phyloP scores from a whole-genome alignment of 2,888 invertebrate species.

The Synergus laeviventris region DNA sequence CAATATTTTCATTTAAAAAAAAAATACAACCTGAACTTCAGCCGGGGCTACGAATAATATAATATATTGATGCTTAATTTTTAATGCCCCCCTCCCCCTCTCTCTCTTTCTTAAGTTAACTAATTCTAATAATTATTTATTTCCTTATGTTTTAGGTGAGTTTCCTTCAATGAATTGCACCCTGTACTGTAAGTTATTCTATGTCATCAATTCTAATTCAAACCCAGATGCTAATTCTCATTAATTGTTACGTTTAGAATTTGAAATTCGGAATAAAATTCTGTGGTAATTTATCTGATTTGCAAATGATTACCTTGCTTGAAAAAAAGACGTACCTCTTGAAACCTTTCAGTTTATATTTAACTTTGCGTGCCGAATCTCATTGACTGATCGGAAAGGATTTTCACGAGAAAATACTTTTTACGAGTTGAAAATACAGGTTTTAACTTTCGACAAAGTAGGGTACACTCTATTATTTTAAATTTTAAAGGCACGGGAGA shows the following conservation, averaged over 20 bases:
- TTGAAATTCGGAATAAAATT: background rate
- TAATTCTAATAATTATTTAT: background rate
- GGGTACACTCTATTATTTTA: background rate
- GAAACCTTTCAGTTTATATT: background rate
- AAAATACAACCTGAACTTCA: background rate
- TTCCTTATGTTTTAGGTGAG: constrained; percentile 22
- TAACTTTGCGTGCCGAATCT: constrained; percentile 3
- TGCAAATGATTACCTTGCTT: background rate
- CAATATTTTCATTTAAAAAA: background rate
- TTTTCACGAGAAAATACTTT: background rate
- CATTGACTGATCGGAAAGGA: background rate
- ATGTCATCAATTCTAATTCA: background rate
- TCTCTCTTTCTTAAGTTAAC: background rate
- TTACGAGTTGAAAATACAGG: constrained; percentile 6
- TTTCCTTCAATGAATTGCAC: background rate
- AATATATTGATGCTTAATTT: background rate
- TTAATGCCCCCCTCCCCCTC: too few relatives aligned
- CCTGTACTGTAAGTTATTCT: background rate
- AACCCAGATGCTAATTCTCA: background rate
- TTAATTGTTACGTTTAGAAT: background rate
- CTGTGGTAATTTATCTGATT: background rate
- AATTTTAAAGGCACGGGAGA: constrained; percentile 6
- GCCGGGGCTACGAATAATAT: too few relatives aligned
- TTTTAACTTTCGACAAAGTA: background rate
- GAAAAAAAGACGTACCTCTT: background rate